Conservation (phyloP, 1,140 invertebrate species). For the Rhopalosiphum padi region DNA sequence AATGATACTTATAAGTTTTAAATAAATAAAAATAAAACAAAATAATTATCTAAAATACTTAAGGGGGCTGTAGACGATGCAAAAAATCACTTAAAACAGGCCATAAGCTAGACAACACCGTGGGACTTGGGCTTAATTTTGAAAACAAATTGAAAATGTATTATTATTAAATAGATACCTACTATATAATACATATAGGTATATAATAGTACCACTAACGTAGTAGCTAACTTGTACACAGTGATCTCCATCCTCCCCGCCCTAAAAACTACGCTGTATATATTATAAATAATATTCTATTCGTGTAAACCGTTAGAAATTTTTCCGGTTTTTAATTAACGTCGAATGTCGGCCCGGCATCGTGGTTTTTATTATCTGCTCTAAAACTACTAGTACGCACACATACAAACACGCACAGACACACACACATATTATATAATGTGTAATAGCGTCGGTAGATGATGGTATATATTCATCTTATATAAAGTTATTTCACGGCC, state of each 20-base stretch:
- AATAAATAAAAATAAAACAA: too few relatives aligned
- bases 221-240: not conserved
- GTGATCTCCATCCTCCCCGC: not conserved
- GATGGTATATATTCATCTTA: not conserved
- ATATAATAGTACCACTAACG: not conserved
- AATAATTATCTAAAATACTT: not conserved
- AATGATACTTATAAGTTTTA: not conserved
- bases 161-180: not conserved
- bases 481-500: slow-evolving; percentile 14
- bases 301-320: not conserved
- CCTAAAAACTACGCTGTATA: not conserved
- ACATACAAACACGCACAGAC: not conserved
- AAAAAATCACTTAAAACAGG: too few relatives aligned
- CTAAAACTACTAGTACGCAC: not conserved
- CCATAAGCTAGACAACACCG: too few relatives aligned
- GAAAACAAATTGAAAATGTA: too few relatives aligned
- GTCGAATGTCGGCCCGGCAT: not conserved
- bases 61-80: too few relatives aligned
- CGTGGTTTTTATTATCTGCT: not conserved
- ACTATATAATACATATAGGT: not conserved
- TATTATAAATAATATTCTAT: not conserved
- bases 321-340: slow-evolving; percentile 25
- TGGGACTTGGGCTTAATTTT: too few relatives aligned
- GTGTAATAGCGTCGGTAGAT: not conserved
- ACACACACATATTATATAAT: not conserved